Evolutionary conservation across 2,113 vertebrate species (phyloP).

Genomic region (Clarias gariepinus): DNA sequence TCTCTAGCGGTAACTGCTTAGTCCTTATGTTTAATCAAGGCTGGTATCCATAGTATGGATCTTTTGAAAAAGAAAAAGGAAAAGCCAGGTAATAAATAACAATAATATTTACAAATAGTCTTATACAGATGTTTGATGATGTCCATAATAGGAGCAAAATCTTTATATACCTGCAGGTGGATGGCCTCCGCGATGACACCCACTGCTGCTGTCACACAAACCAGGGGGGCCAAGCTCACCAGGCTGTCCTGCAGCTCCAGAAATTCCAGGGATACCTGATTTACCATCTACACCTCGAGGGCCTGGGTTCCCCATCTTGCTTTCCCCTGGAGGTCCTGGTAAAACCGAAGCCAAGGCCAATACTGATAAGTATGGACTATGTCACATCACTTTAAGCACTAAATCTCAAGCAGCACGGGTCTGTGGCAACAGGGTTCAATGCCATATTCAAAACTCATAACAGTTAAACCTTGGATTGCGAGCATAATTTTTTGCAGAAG

Average conservation of each 20-base stretch:
- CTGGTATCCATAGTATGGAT: slow-evolving; percentile 70
- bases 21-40: slow-evolving; percentile 55
- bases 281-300: slow-evolving; percentile 74
- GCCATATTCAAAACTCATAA: too few relatives aligned
- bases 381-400: neutral
- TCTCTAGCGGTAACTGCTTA: neutral
- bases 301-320: slow-evolving; percentile 72
- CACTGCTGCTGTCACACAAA: slow-evolving; percentile 77
- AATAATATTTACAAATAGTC: neutral
- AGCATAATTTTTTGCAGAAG: too few relatives aligned
- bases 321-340: slow-evolving; percentile 78
- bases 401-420: too few relatives aligned
- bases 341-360: slow-evolving; percentile 20
- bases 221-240: slow-evolving; percentile 79
- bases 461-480: too few relatives aligned
- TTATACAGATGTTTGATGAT: neutral
- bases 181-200: slow-evolving; percentile 65
- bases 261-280: slow-evolving; percentile 68
- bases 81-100: slow-evolving; percentile 4
- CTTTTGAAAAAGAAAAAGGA: slow-evolving; percentile 58
- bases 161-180: slow-evolving; percentile 41
- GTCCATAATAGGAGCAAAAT: neutral
- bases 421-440: too few relatives aligned
- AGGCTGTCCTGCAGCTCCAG: slow-evolving; percentile 70
- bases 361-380: neutral